These are phyloP conservation scores for Ceratoteleas bidentatus DNA, from an alignment of 1,140 invertebrate species.

Conservation along the genomic window DNA sequence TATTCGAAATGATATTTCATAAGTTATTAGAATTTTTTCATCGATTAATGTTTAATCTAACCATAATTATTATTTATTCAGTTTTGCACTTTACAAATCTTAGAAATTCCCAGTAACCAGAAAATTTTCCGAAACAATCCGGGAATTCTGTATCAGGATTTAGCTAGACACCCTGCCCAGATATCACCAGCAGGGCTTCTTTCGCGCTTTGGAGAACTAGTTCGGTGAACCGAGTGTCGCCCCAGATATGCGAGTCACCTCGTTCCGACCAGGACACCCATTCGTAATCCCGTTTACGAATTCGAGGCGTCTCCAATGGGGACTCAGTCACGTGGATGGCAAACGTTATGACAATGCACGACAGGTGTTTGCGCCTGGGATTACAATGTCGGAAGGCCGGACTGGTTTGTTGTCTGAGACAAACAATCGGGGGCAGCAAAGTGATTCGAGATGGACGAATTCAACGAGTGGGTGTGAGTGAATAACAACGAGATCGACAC, in stretches of 20 bases:
- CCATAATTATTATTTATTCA: too few species aligned
- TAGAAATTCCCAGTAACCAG: too few species aligned
- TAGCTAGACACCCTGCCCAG: too few species aligned
- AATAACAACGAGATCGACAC: too few species aligned
- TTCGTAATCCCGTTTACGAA: slow-evolving; percentile 52
- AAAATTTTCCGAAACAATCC: background rate
- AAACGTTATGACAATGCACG: background rate
- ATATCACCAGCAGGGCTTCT: slow-evolving; percentile 50
- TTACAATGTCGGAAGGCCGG: background rate
- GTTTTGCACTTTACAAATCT: too few species aligned
- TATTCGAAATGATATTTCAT: too few species aligned
- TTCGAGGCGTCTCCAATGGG: slow-evolving; percentile 10
- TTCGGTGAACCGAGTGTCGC: slow-evolving; percentile 53
- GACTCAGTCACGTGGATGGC: background rate
- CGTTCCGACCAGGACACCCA: slow-evolving; percentile 30
- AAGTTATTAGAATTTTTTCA: too few species aligned
- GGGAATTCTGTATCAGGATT: too few species aligned
- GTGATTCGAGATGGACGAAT: background rate
- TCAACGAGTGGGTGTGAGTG: too few species aligned
- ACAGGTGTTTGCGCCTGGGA: background rate
- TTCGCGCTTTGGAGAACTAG: slow-evolving; percentile 46
- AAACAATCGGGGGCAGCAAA: too few species aligned
- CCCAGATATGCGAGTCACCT: slow-evolving; percentile 53
- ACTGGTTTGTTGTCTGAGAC: too few species aligned
- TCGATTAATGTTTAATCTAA: too few species aligned